These are phyloP conservation scores for Heterotilapia buettikoferi DNA, from an alignment of 2,113 vertebrate genomes.

Conservation along the genomic window DNA sequence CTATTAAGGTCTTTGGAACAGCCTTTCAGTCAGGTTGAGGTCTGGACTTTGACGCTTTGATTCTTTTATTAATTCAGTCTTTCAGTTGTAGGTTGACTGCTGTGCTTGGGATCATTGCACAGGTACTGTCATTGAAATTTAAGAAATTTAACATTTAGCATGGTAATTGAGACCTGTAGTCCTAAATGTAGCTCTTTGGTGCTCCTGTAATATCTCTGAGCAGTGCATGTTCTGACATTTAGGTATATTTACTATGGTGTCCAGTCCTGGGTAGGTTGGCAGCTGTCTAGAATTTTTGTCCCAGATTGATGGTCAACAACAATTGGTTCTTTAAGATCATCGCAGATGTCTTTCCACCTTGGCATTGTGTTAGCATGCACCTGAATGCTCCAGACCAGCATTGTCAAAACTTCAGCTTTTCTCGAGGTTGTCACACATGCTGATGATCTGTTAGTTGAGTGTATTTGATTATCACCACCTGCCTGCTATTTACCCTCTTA, in stretches of 20 bases:
- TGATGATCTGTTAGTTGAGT: not conserved
- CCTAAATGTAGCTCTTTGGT: not conserved
- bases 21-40: not conserved
- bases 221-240: not conserved
- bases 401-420: not conserved
- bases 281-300: not conserved
- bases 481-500: not conserved
- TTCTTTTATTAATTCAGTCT: not conserved
- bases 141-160: not conserved
- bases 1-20: not conserved
- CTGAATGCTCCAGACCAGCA: not conserved
- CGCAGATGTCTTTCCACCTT: not conserved
- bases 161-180: not conserved
- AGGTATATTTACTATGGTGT: not conserved
- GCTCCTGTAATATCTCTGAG: not conserved
- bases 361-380: not conserved
- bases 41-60: not conserved
- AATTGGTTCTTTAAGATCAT: not conserved
- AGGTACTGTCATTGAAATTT: not conserved
- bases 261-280: not conserved
- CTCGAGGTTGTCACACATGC: not conserved
- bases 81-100: not conserved
- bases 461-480: not conserved
- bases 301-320: not conserved
- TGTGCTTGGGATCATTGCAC: not conserved